These are phyloP conservation scores for Amazona guildingii DNA, from an alignment of 2,113 vertebrate genomes.

Conservation along the genomic window DNA sequence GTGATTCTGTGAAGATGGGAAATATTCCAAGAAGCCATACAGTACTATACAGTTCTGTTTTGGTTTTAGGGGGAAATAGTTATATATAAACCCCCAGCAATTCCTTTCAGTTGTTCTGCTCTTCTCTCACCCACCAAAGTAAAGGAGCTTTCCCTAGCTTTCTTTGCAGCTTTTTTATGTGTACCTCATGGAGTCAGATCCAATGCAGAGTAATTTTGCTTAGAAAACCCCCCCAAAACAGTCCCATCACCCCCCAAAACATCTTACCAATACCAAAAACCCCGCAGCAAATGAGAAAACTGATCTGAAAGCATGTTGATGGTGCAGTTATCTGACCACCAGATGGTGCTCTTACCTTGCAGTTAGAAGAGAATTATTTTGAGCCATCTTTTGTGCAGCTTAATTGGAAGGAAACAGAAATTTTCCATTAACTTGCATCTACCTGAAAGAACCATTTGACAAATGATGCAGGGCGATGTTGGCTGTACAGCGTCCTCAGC, in stretches of 20 bases:
- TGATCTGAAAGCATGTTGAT: neutral
- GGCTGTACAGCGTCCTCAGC: neutral
- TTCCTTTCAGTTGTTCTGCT: neutral
- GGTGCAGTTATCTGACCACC: conserved; percentile 55
- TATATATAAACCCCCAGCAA: fast-evolving
- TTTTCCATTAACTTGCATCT: neutral
- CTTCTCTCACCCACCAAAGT: fast-evolving
- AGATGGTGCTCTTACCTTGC: conserved; percentile 75
- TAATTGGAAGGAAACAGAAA: neutral
- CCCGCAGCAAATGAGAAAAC: neutral
- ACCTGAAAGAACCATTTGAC: neutral
- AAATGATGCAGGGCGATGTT: neutral
- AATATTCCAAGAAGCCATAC: neutral
- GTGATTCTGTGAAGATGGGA: neutral
- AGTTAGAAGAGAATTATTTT: conserved; percentile 8
- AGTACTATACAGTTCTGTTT: neutral
- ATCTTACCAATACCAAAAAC: neutral
- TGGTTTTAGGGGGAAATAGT: neutral
- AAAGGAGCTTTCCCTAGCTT: neutral
- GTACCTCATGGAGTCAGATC: neutral
- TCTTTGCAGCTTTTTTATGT: neutral
- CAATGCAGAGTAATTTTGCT: neutral
- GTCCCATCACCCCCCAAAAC: neutral
- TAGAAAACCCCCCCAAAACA: neutral
- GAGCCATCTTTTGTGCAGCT: neutral